Base-by-base conservation (phyloP, 2,888 invertebrate species). In the Eupeodes luniger region DNA sequence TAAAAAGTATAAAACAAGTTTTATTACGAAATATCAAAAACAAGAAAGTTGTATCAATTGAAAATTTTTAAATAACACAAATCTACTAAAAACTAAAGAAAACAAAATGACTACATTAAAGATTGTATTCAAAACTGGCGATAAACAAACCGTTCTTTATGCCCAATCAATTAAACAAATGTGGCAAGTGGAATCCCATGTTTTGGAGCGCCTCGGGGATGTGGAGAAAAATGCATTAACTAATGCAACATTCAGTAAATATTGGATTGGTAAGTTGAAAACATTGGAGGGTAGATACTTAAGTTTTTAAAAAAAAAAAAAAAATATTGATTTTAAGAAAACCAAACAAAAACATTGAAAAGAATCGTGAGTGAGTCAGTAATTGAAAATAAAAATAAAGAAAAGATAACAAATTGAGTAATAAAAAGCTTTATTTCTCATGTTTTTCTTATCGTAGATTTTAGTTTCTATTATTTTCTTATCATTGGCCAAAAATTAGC, bases 261-360 rank as follows among this genome's bases (percentile, higher is more conserved):
- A 70, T 19, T 87, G 87, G 87, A 84, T 87, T 49, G 87, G 87
- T 87, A 57, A 87, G 87, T 83, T 0, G 40, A 40, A 40, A 40
- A 40, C 5, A 40, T 40, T 40, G 0, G 40, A 40, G 1, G 5
- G 2, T 40, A 40, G 5, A 40, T 40, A 40, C 9, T 1, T 40
- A 27, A 12, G 6, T 36, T 16, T 40, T 36, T 16, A 5, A 5
- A 4, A 5, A 11, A 10, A n/a, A 5, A 5, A 4, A 5, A 11
- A 10, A n/a, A 61, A 16, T 40, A 62, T 62, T 40, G 16, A 62
- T 62, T 5, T 62, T 40, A 1, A 14, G 34, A 12, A 27, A 57
- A 12, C 5, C 9, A 36, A 59, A 36, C 0, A 40, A 10, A 62
- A 62, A 62, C 16, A 40, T 16, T 27, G 27, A 27, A 27, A 27